Conservation (phyloP, 2,888 invertebrate genomes). For the Ornithoptera alexandrae region DNA sequence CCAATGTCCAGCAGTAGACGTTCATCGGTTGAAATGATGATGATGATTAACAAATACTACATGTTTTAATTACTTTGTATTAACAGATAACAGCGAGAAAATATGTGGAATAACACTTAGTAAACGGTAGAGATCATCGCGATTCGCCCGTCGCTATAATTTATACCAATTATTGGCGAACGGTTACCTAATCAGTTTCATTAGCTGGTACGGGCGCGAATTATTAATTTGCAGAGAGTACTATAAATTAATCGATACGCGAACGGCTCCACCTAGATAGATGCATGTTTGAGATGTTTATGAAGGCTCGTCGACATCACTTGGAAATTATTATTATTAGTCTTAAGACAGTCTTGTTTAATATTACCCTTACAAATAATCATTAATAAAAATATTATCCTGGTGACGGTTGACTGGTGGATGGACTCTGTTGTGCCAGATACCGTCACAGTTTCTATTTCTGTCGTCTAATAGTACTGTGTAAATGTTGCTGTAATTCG, state of each 20-base stretch:
- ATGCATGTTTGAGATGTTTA: background rate
- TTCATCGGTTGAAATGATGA: too few species aligned
- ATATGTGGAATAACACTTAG: background rate
- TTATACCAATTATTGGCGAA: conserved; percentile 24
- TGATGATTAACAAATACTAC: background rate
- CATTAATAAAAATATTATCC: background rate
- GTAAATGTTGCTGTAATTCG: too few species aligned
- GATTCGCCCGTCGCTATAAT: conserved; percentile 18
- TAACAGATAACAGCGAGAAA: background rate
- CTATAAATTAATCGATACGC: conserved; percentile 4
- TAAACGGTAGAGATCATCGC: conserved; percentile 10
- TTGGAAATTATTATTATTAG: background rate
- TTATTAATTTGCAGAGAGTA: conserved; percentile 11
- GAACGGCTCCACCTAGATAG: background rate
- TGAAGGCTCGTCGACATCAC: background rate
- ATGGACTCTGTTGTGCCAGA: too few species aligned
- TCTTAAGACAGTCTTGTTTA: background rate
- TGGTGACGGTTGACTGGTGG: too few species aligned
- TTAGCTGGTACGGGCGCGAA: conserved; percentile 16
- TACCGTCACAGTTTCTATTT: too few species aligned
- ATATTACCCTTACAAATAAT: background rate
- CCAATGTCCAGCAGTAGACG: too few species aligned
- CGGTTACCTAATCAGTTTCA: conserved; percentile 22
- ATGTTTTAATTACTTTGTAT: conserved; percentile 1
- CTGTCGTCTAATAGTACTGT: too few species aligned